Conservation (phyloP, 2,113 vertebrate species). For the Calyptommatus sinebrachiatus region DNA sequence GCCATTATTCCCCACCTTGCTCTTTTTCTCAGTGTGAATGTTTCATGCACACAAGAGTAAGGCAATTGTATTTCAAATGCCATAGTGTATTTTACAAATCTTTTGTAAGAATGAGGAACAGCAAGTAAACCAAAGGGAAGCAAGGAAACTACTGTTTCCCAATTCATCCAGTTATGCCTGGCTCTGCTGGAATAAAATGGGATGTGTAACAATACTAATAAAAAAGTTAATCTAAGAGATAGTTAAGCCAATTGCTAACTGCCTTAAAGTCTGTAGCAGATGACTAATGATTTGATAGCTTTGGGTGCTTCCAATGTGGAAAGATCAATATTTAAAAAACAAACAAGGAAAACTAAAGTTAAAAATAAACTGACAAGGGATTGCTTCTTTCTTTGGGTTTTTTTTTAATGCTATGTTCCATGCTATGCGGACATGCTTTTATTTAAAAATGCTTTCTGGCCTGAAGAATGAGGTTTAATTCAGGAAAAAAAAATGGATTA, state of each 20-base stretch:
- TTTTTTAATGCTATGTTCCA: no score
- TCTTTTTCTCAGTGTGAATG: neutral
- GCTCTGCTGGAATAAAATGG: neutral
- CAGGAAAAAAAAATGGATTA: no score
- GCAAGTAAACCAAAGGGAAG: neutral
- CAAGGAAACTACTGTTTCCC: neutral
- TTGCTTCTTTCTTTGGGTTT: no score
- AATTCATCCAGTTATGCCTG: neutral
- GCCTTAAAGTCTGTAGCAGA: neutral
- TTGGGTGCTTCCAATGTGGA: neutral
- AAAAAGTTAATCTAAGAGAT: neutral
- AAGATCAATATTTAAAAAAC: neutral
- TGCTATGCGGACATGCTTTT: no score
- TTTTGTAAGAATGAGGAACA: neutral
- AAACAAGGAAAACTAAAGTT: no score
- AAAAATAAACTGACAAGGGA: no score
- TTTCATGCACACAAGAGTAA: neutral
- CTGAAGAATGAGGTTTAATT: no score
- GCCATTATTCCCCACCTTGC: neutral
- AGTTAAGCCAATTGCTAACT: neutral
- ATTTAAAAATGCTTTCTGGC: no score
- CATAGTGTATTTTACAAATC: neutral
- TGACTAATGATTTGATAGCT: neutral
- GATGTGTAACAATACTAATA: neutral
- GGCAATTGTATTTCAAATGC: neutral